Conservation (phyloP, 2,797 vertebrate species). For the Lateolabrax maculatus region DNA sequence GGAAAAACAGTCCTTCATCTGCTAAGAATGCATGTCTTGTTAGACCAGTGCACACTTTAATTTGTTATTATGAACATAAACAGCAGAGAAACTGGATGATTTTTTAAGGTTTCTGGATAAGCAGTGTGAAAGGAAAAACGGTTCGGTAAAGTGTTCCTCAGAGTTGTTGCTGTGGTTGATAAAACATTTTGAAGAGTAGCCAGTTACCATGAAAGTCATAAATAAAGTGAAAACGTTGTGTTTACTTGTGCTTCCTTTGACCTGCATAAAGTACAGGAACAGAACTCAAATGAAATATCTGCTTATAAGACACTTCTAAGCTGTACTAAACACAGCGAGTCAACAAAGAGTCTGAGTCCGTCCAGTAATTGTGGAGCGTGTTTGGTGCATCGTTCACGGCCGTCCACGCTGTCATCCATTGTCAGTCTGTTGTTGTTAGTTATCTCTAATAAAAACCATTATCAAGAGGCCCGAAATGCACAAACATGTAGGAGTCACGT, state of each 20-base stretch:
- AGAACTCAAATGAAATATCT: too few species aligned
- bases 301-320: too few species aligned
- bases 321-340: background rate
- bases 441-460: conserved; percentile 2
- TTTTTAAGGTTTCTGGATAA: background rate
- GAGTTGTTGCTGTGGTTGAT: background rate
- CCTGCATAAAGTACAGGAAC: background rate
- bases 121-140: background rate
- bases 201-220: background rate
- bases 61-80: conserved; percentile 10
- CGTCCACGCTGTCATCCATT: background rate
- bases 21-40: background rate
- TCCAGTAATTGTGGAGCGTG: conserved; percentile 1
- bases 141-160: background rate
- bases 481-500: background rate
- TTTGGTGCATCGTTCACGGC: background rate
- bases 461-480: background rate
- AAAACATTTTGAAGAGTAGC: background rate
- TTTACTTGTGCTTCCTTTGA: accelerated
- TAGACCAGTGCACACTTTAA: background rate
- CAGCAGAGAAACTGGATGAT: background rate
- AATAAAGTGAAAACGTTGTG: background rate
- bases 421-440: background rate
- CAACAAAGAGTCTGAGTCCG: background rate
- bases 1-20: background rate